These are phyloP conservation scores for Liopterus haemorrhoidalis DNA, from an alignment of 2,888 invertebrate genomes.

Conservation along the genomic window DNA sequence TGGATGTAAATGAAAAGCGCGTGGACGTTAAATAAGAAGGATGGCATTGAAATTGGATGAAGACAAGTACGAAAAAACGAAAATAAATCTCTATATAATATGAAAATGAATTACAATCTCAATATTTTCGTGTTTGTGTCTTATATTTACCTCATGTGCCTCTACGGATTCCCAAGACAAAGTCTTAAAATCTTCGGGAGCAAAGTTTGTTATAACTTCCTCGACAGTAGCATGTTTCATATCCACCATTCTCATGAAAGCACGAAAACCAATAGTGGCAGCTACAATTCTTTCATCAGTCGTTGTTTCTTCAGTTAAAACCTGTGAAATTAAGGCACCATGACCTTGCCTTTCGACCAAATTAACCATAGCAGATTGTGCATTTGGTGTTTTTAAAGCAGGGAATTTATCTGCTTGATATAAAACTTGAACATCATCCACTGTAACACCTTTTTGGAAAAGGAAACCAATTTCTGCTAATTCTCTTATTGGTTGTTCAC, in stretches of 20 bases:
- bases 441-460: slow-evolving; percentile 67
- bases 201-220: slow-evolving; percentile 75
- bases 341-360: slow-evolving; percentile 79
- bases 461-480: slow-evolving; percentile 76
- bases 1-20: too few species aligned
- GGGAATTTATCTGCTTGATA: slow-evolving; percentile 76
- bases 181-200: slow-evolving; percentile 76
- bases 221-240: slow-evolving; percentile 74
- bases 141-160: slow-evolving; percentile 54
- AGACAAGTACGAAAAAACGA: slow-evolving; percentile 6
- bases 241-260: slow-evolving; percentile 81
- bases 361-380: slow-evolving; percentile 78
- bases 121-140: slow-evolving; percentile 10
- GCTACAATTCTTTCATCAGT: slow-evolving; percentile 71
- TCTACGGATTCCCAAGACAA: slow-evolving; percentile 74
- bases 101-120: background rate
- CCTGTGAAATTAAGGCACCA: slow-evolving; percentile 72
- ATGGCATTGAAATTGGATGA: too few species aligned
- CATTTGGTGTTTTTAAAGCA: slow-evolving; percentile 70
- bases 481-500: slow-evolving; percentile 71
- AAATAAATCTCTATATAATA: slow-evolving; percentile 2
- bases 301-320: slow-evolving; percentile 72
- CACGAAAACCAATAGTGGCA: slow-evolving; percentile 76
- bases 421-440: slow-evolving; percentile 68
- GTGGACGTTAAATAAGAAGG: too few species aligned